phyloP scores from a whole-genome alignment of 1,140 invertebrate genomes.

The Drosophila pachea region DNA sequence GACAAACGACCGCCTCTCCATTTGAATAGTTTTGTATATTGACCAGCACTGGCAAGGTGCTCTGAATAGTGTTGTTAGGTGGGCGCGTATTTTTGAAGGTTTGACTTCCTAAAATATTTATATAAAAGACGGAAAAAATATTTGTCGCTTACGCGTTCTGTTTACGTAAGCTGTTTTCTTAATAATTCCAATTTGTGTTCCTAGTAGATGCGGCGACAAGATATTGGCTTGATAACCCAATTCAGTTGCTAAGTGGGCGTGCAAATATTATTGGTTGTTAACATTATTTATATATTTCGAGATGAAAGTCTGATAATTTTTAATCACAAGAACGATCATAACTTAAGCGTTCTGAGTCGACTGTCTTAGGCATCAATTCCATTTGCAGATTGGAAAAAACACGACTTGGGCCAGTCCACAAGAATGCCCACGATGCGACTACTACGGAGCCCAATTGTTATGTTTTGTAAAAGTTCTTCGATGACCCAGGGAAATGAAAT shows the following conservation, averaged over 20 bases:
- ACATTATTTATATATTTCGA: background rate
- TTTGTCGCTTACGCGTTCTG: too few relatives aligned
- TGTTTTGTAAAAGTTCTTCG: background rate
- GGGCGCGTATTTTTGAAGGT: too few relatives aligned
- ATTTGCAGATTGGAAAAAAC: conserved; percentile 61
- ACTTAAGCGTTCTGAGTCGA: conserved; percentile 54
- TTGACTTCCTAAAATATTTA: too few relatives aligned
- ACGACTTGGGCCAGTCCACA: conserved; percentile 45
- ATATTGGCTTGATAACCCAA: conserved; percentile 49
- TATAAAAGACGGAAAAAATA: too few relatives aligned
- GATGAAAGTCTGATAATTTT: conserved; percentile 5
- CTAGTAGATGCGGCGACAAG: background rate
- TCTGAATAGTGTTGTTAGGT: too few relatives aligned
- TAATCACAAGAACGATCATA: conserved; percentile 15
- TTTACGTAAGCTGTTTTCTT: too few relatives aligned
- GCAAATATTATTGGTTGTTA: conserved; percentile 27
- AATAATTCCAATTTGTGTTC: too few relatives aligned
- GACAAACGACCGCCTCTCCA: too few relatives aligned
- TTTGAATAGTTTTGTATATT: too few relatives aligned
- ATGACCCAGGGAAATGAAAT: background rate
- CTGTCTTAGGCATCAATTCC: conserved; percentile 36
- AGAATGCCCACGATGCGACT: conserved; percentile 52
- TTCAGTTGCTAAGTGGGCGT: conserved; percentile 29
- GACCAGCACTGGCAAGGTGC: too few relatives aligned
- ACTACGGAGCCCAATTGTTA: conserved; percentile 43